Conservation (phyloP, 2,113 vertebrate species). For the Nestor notabilis region DNA sequence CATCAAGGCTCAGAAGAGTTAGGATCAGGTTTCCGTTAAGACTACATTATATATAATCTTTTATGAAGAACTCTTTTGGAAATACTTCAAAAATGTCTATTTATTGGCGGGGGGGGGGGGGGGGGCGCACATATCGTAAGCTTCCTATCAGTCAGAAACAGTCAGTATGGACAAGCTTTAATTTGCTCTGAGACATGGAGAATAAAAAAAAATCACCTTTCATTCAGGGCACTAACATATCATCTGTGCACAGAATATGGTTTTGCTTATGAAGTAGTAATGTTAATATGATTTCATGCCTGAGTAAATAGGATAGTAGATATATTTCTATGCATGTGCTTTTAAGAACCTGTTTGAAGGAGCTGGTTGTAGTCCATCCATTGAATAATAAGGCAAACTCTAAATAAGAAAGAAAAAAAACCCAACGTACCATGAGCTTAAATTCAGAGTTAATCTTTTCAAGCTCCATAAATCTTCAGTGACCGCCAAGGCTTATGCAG, state of each 20-base stretch:
- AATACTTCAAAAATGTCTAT: background rate
- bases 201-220: background rate
- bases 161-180: background rate
- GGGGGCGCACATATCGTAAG: background rate
- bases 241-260: background rate
- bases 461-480: background rate
- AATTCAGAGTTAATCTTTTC: background rate
- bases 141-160: slow-evolving; percentile 15
- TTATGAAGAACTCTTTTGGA: background rate
- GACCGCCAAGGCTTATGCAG: background rate
- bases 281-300: background rate
- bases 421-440: background rate
- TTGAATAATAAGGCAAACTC: background rate
- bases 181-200: background rate
- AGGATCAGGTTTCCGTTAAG: background rate
- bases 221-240: background rate
- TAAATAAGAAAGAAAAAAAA: background rate
- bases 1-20: background rate
- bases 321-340: background rate
- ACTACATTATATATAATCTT: background rate
- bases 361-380: background rate
- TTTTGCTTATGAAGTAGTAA: slow-evolving; percentile 2
- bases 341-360: background rate
- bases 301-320: background rate
- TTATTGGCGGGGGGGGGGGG: background rate